Base-by-base conservation (phyloP, 2,888 invertebrate genomes). In the Eristalis pertinax region DNA sequence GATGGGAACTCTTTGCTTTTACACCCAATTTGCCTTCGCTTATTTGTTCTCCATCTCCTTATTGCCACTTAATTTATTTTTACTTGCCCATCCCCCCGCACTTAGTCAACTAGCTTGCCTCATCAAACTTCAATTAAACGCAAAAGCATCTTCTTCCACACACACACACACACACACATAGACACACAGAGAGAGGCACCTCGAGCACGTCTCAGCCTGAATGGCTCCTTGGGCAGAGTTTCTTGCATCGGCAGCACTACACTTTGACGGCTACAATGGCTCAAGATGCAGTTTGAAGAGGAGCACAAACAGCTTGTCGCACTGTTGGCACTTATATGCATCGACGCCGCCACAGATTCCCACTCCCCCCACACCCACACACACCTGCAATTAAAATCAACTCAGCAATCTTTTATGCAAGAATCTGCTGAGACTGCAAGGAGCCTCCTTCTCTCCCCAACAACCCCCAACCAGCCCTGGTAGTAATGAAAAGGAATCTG, bases 351-450 rank as follows among this genome's bases (percentile, higher is more conserved):
- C n/a, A n/a, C n/a, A n/a, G n/a, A n/a, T n/a, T n/a, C n/a, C n/a
- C n/a, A n/a, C n/a, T n/a, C n/a, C n/a, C n/a, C n/a, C 26, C 26
- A 65, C 13, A 26, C 19, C 43, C 50, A n/a, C 22, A 72, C 41
- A 68, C 41, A 68, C 75, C 83, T 87, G 70, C 79, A 87, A 87
- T 83, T 87, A 87, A 83, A 83, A 83, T 79, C 83, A 79, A 87
- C 83, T 87, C 79, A 75, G 72, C 41, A 38, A 72, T 78, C 70
- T 68, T 83, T 83, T 72, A 67, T 75, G 56, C 35, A 4, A 78
- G 60, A 67, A 80, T 77, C 43, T 79, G 86, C 79, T 73, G 83
- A 79, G 62, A 72, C 79, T 68, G 79, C 78, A 75, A 24, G 26
- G 69, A 70, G 60, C 73, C 60, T 56, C 41, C 56, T 50, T 60